Evolutionary conservation across 2,113 vertebrate genomes (phyloP).

Genomic region (Malurus alboscapulatus): DNA sequence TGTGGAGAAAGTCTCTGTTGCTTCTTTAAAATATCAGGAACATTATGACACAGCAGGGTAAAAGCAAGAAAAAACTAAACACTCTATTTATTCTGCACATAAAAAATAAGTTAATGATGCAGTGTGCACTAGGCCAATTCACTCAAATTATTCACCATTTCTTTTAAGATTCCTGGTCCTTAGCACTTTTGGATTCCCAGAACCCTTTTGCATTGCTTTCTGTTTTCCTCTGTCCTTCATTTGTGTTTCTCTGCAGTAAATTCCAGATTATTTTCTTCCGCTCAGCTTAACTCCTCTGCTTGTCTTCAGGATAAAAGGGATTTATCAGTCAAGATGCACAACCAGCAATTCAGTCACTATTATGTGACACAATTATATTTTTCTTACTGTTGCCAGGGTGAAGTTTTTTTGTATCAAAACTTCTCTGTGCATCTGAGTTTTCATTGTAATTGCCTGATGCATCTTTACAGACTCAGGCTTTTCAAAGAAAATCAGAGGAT

Average conservation of each 20-base stretch:
- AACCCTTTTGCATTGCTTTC: not conserved
- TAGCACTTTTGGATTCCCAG: not conserved
- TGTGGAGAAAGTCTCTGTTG: conserved; percentile 5
- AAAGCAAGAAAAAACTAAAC: not conserved
- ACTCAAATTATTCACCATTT: not conserved
- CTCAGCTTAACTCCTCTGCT: conserved; percentile 9
- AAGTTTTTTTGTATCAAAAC: not conserved
- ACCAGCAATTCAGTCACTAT: not conserved
- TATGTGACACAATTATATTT: not conserved
- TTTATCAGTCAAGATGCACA: not conserved
- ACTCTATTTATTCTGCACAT: not conserved
- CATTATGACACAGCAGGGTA: conserved; percentile 34
- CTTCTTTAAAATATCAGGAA: conserved; percentile 20
- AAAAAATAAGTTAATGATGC: not conserved
- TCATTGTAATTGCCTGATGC: not conserved
- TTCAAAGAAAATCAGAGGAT: not conserved
- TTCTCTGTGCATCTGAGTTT: not conserved
- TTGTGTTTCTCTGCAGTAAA: conserved; percentile 7
- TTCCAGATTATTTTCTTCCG: not conserved
- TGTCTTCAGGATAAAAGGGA: conserved; percentile 1
- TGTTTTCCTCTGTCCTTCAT: conserved; percentile 18
- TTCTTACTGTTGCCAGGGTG: not conserved
- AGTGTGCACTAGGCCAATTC: not conserved
- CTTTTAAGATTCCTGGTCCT: not conserved
- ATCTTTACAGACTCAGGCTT: not conserved